Percentiles rank a stretch among this genome's conserved stretches.
phyloP scores from a whole-genome alignment of 2,797 vertebrate genomes.

The Falco berigora region DNA sequence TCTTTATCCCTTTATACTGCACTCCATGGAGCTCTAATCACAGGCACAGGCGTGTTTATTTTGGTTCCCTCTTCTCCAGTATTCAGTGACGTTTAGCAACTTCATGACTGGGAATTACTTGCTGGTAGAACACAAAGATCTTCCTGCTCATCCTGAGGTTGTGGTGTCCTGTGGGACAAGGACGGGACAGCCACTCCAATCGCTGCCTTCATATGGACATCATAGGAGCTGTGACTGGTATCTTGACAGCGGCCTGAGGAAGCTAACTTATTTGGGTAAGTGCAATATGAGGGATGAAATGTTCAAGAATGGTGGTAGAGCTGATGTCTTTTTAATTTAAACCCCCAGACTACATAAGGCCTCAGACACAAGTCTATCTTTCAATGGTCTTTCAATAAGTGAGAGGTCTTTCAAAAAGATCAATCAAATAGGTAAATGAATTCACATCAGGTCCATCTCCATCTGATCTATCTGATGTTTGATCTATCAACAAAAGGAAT shows the following conservation, averaged over 20 bases:
- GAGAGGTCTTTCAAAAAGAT: background rate
- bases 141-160: constrained; percentile 35
- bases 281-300: background rate
- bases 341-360: background rate
- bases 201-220: background rate
- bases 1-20: background rate
- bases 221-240: constrained; percentile 71
- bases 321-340: background rate
- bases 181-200: constrained; percentile 8
- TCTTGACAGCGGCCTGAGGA: constrained; percentile 17
- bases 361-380: background rate
- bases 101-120: constrained; percentile 63
- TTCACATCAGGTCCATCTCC: background rate
- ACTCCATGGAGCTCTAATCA: background rate
- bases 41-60: background rate
- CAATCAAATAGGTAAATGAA: background rate
- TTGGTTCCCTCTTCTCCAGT: constrained; percentile 45
- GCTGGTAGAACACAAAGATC: constrained; percentile 56
- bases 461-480: background rate
- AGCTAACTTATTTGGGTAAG: constrained; percentile 74
- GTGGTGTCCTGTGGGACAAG: constrained; percentile 59
- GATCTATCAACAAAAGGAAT: background rate
- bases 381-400: background rate
- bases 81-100: constrained; percentile 68
- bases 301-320: background rate